A percentile compares a stretch with the other conserved stretches of the same genome.
phyloP scores from a whole-genome alignment of 92 coral and sea anemone genomes.

The Epizoanthus fatuus region DNA sequence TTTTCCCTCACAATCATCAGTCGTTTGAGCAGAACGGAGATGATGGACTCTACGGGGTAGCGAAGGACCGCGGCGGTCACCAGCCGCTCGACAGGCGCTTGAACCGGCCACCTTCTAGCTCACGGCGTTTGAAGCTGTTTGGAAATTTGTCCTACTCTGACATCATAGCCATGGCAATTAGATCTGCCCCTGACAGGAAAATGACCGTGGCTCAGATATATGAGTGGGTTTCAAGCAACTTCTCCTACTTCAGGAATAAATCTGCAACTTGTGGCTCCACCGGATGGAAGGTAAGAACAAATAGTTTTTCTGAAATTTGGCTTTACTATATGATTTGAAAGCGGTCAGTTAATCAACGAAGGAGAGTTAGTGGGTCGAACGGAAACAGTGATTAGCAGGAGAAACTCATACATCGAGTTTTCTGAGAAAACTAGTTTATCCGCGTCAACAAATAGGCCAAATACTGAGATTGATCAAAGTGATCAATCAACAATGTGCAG shows the following conservation, averaged over 20 bases:
- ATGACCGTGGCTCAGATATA: background rate
- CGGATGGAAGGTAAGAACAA: background rate
- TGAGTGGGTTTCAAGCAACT: background rate
- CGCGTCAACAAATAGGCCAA: no score
- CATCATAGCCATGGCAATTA: slow-evolving; percentile 11
- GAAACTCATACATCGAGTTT: no score
- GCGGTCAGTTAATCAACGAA: no score
- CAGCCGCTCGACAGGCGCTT: background rate
- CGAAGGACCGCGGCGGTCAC: background rate
- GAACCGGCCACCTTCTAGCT: background rate
- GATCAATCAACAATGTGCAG: no score
- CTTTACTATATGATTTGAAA: no score
- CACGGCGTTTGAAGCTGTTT: background rate
- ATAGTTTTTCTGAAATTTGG: background rate
- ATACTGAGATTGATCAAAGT: no score
- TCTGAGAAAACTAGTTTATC: no score
- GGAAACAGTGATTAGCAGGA: no score
- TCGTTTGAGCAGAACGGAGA: no score
- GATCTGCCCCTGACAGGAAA: background rate
- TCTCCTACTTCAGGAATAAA: slow-evolving; percentile 9
- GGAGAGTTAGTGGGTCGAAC: no score
- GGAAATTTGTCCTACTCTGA: slow-evolving; percentile 11
- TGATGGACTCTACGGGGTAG: no score
- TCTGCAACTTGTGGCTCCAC: background rate
- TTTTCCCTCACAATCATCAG: no score